Evolutionary conservation across 2,888 invertebrate species (phyloP).

Genomic region (Antheraea assamensis): DNA sequence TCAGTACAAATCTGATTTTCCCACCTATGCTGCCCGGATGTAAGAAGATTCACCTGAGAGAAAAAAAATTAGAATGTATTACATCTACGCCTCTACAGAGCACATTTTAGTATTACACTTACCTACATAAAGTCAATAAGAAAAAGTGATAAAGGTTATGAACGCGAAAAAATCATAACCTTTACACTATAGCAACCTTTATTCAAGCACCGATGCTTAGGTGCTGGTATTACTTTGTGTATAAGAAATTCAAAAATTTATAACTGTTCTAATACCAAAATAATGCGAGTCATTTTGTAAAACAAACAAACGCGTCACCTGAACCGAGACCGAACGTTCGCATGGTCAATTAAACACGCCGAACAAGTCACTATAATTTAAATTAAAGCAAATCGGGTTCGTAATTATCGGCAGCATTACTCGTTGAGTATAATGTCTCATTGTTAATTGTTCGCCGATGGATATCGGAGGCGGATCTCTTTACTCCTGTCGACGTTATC

Average conservation of each 20-base stretch:
- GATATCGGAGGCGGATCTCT: slow-evolving; percentile 79
- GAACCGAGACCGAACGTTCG: slow-evolving; percentile 22
- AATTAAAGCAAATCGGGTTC: slow-evolving; percentile 58
- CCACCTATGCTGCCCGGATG: too few species aligned
- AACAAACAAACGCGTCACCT: slow-evolving; percentile 7
- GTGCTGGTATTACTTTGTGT: too few species aligned
- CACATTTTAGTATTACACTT: too few species aligned
- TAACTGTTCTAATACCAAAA: background rate
- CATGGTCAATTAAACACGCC: slow-evolving; percentile 40
- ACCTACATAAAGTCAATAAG: too few species aligned
- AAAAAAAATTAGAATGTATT: too few species aligned
- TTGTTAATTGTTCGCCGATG: slow-evolving; percentile 77
- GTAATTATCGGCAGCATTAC: slow-evolving; percentile 77
- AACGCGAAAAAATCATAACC: too few species aligned
- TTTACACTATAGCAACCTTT: too few species aligned
- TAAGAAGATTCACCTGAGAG: too few species aligned
- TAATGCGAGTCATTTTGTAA: background rate
- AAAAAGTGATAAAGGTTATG: too few species aligned
- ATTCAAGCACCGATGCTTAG: too few species aligned
- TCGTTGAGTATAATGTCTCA: slow-evolving; percentile 78
- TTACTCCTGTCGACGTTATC: slow-evolving; percentile 72
- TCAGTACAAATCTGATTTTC: too few species aligned
- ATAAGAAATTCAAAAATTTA: background rate
- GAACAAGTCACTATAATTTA: slow-evolving; percentile 65
- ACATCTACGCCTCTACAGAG: too few species aligned